Percentiles rank a stretch among this genome's conserved stretches.
Conservation (phyloP, 2,888 invertebrate genomes). For the Perithous albicinctus region DNA sequence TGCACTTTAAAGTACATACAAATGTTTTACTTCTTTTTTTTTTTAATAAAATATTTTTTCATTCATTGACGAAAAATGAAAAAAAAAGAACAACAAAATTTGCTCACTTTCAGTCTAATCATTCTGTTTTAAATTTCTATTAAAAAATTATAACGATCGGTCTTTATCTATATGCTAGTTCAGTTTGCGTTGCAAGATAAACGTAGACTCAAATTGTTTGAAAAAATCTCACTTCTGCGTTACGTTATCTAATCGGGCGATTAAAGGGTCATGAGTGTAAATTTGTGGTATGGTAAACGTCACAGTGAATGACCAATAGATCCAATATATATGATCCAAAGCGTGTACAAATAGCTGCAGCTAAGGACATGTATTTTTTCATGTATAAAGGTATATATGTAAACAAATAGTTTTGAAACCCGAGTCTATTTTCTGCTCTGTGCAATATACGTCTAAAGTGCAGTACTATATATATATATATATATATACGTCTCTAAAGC, state of each 20-base stretch:
- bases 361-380: not conserved
- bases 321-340: not conserved
- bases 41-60: no score
- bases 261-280: not conserved
- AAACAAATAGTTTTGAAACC: conserved; percentile 23
- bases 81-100: no score
- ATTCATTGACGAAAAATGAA: not conserved
- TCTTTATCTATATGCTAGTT: not conserved
- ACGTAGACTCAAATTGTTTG: not conserved
- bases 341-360: not conserved
- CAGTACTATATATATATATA: not conserved
- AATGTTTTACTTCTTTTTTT: no score
- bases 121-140: not conserved
- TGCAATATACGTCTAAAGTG: conserved; percentile 6
- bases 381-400: no score
- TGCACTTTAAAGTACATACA: no score
- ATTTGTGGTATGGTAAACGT: not conserved
- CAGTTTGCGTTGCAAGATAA: not conserved
- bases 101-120: no score
- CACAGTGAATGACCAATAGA: no score
- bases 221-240: not conserved
- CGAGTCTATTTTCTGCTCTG: not conserved
- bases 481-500: not conserved
- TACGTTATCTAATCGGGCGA: conserved; percentile 36
- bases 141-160: not conserved